phyloP scores from a whole-genome alignment of 1,140 invertebrate species.

The Eurosta solidaginis region DNA sequence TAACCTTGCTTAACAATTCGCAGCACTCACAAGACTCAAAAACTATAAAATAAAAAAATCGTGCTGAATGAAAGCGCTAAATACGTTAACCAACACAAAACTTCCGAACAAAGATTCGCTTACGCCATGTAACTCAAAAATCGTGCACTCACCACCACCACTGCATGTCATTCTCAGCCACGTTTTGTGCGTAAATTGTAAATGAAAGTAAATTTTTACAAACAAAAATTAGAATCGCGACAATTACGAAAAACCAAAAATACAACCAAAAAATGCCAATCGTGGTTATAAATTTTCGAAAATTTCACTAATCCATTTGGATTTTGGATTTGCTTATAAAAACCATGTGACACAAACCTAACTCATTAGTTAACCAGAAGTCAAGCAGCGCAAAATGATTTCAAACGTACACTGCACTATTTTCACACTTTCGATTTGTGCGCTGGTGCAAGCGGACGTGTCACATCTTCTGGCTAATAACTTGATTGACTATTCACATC shows the following conservation, averaged over 20 bases:
- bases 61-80: neutral
- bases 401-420: neutral
- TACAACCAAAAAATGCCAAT: too few relatives aligned
- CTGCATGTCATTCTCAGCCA: neutral
- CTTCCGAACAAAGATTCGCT: neutral
- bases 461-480: conserved; percentile 45
- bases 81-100: neutral
- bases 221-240: neutral
- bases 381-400: neutral
- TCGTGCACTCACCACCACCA: neutral
- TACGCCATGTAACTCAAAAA: conserved; percentile 17
- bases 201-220: conserved; percentile 17
- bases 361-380: neutral
- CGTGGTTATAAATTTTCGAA: neutral
- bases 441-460: conserved; percentile 38
- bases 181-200: neutral
- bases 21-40: neutral
- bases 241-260: neutral
- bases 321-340: conserved; percentile 1
- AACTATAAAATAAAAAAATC: neutral
- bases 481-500: conserved; percentile 29
- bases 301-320: neutral
- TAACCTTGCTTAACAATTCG: conserved; percentile 9
- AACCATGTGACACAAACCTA: neutral
- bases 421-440: neutral